Base-by-base conservation (phyloP, 2,113 vertebrate species). In the Coreoperca whiteheadi region DNA sequence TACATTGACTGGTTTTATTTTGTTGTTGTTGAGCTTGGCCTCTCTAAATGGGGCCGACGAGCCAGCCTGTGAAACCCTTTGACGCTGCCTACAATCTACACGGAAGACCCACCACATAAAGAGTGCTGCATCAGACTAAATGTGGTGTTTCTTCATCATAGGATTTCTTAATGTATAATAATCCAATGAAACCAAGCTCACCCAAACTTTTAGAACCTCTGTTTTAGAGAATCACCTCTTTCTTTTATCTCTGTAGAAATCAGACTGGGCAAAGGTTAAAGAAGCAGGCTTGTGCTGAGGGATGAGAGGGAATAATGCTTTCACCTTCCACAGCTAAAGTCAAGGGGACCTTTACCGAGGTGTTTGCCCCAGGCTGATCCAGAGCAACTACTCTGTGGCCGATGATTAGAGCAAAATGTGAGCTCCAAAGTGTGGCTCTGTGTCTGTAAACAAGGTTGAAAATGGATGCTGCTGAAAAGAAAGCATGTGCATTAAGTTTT, bases 341-440 rank as follows among this genome's bases (percentile, higher is more conserved):
- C 83, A 82, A 76, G 89, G 78, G 84, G 89, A 28, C 81, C 84
- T 86, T 84, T 56, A 84, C 77, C 32, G 15, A 32, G n/a, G 41
- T 8, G 3, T 68, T 79, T 83, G 63, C 51, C 73, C 76, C 53
- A 7, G 65, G 71, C 67, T 30, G 60, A 53, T 56, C 54, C 4
- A 3, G 56, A 72, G 74, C 50, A 67, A 25, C 16, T 12, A 23
- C 74, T 79, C 69, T 28, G 41, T 39, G 61, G 60, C n/a, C 4
- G 6, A 39, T 0, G 39, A 75, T 61, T 53, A 43, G 23, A 78
- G 41, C 18, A 59, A 23, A 87, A 66, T 23, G 51, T 83, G 63
- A 15, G 15, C 48, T 21, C 34, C 0, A 0, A 46, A 66, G 74
- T 76, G 70, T 34, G 41, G 10, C 39, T 32, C 46, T 50, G 65